phyloP scores from a whole-genome alignment of 2,113 vertebrate genomes.

The Barnardius zonarius region DNA sequence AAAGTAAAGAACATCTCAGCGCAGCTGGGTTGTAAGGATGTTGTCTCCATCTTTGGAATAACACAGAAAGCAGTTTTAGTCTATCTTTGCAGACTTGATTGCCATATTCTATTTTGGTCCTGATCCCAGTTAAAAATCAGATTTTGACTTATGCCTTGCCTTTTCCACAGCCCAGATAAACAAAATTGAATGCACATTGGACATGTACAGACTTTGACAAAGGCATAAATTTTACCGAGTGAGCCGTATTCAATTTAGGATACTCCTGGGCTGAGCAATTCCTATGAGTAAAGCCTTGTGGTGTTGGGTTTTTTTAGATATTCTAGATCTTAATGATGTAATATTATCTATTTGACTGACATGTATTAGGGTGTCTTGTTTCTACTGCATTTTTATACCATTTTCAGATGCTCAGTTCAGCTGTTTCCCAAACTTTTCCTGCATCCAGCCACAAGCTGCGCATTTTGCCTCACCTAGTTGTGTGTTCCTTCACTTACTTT shows the following conservation, averaged over 20 bases:
- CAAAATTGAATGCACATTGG: background rate
- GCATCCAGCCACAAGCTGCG: background rate
- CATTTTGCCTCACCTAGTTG: background rate
- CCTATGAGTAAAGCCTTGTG: background rate
- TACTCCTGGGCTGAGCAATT: background rate
- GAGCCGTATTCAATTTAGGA: background rate
- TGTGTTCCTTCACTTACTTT: background rate
- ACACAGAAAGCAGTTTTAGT: background rate
- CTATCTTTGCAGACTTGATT: background rate
- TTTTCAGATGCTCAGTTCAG: background rate
- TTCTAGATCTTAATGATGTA: background rate
- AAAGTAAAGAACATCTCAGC: background rate
- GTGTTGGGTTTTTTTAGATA: background rate
- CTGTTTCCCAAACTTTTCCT: background rate
- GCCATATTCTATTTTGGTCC: background rate
- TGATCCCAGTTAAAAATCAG: background rate
- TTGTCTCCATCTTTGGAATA: background rate
- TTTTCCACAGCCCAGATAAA: background rate
- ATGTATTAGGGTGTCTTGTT: background rate
- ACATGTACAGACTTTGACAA: background rate
- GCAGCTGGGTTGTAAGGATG: background rate
- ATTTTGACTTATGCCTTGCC: background rate
- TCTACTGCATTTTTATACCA: background rate
- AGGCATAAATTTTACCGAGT: background rate
- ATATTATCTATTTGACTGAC: background rate